A percentile compares a stretch with the other conserved stretches of the same genome.
Conservation (phyloP, 2,797 vertebrate genomes). For the Acestrorhynchus altus region DNA sequence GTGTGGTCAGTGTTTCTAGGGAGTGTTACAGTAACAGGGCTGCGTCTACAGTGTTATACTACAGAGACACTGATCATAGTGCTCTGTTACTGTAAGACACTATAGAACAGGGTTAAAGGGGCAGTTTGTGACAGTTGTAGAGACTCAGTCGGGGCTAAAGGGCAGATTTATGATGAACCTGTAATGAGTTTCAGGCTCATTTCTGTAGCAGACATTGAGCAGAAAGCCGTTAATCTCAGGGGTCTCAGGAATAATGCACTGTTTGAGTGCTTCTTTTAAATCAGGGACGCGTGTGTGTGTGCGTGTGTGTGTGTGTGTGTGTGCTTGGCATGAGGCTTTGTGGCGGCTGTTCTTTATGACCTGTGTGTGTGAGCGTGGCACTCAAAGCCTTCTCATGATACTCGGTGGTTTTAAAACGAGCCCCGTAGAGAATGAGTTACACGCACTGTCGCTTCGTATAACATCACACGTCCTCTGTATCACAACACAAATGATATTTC, state of each 20-base stretch:
- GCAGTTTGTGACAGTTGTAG: slow-evolving; percentile 47
- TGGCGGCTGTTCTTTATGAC: slow-evolving; percentile 42
- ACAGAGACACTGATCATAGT: no score
- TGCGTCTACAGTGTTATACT: no score
- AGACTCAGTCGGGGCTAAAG: slow-evolving; percentile 43
- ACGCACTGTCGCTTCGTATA: slow-evolving; percentile 49
- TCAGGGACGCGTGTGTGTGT: background rate
- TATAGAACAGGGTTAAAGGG: slow-evolving; percentile 5
- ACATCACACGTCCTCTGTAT: slow-evolving; percentile 11
- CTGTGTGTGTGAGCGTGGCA: slow-evolving; percentile 60
- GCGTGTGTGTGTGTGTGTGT: slow-evolving; percentile 1
- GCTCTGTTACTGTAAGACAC: background rate
- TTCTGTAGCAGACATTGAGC: slow-evolving; percentile 38
- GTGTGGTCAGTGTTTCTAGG: no score
- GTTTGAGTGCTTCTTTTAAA: slow-evolving; percentile 1
- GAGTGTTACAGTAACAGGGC: no score
- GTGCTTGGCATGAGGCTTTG: slow-evolving; percentile 19
- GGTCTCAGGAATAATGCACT: slow-evolving; percentile 12
- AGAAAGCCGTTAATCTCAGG: slow-evolving; percentile 28
- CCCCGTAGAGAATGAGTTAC: slow-evolving; percentile 52
- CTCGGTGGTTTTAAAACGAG: slow-evolving; percentile 54
- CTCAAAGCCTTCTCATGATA: slow-evolving; percentile 53
- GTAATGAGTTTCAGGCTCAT: slow-evolving; percentile 34
- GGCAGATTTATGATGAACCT: slow-evolving; percentile 44
- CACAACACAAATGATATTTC: slow-evolving; percentile 11